A percentile compares a stretch with the other conserved stretches of the same genome.
Conservation (phyloP, 2,113 vertebrate genomes). For the Vulpes lagopus region DNA sequence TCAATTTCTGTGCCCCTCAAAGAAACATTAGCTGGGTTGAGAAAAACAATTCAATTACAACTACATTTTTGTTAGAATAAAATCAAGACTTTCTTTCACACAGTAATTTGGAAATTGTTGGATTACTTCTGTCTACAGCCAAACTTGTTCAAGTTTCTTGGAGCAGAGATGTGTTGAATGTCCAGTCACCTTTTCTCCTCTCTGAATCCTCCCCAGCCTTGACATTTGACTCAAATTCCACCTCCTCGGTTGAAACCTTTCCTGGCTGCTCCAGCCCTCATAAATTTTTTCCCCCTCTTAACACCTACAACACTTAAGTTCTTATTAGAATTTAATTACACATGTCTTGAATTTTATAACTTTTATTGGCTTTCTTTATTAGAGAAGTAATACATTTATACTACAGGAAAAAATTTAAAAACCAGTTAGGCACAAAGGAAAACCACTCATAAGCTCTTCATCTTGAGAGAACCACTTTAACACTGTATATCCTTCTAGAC, state of each 20-base stretch:
- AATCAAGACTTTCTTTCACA: constrained; percentile 20
- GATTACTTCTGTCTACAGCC: background rate
- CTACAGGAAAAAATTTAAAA: constrained; percentile 36
- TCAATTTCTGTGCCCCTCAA: background rate
- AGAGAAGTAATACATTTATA: constrained; percentile 64
- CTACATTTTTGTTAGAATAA: constrained; percentile 11
- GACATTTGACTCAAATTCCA: constrained; percentile 43
- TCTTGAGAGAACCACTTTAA: constrained; percentile 23
- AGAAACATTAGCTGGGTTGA: background rate
- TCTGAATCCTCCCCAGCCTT: background rate
- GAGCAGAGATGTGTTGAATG: background rate
- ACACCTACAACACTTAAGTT: constrained; percentile 67
- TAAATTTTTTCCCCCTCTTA: constrained; percentile 24
- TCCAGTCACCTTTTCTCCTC: background rate
- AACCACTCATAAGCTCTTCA: constrained; percentile 38
- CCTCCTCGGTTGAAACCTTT: constrained; percentile 54
- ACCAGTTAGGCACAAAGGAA: constrained; percentile 57
- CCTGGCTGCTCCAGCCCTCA: constrained; percentile 20
- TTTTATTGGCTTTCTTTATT: constrained; percentile 73
- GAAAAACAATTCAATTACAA: background rate
- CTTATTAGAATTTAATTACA: constrained; percentile 77
- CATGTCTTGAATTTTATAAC: constrained; percentile 75
- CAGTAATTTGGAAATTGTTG: background rate
- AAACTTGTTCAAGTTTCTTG: constrained; percentile 35
- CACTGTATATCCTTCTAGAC: constrained; percentile 16